Percentiles rank a stretch among this genome's conserved stretches.
These are phyloP conservation scores for Penaeus vannamei DNA, from an alignment of 1,140 invertebrate genomes.

Conservation along the genomic window DNA sequence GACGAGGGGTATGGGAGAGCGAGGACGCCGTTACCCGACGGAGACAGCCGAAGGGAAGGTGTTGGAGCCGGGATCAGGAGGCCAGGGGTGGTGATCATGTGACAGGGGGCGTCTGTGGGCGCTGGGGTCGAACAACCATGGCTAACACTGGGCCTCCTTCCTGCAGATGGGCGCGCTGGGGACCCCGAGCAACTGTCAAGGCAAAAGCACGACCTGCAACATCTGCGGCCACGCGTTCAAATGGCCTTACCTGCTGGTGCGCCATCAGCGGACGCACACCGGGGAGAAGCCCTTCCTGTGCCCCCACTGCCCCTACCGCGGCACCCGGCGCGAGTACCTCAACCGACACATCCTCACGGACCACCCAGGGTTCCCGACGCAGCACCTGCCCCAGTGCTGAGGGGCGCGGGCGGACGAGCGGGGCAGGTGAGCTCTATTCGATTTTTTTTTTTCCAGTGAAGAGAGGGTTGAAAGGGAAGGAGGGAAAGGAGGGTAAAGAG, in stretches of 20 bases:
- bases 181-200: conserved; percentile 19
- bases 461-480: too few species aligned
- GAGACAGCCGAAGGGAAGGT: too few species aligned
- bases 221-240: conserved; percentile 54
- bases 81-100: too few species aligned
- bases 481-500: too few species aligned
- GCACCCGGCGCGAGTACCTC: conserved; percentile 68
- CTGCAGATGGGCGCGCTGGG: conserved; percentile 34
- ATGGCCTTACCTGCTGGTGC: conserved; percentile 59
- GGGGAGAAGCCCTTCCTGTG: conserved; percentile 70
- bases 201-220: conserved; percentile 46
- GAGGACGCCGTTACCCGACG: too few species aligned
- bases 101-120: too few species aligned
- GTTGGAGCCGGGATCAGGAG: too few species aligned
- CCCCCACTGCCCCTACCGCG: conserved; percentile 71
- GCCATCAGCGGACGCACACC: conserved; percentile 55
- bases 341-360: conserved; percentile 64
- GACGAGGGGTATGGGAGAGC: too few species aligned
- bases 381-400: too few species aligned
- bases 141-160: conserved; percentile 46
- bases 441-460: too few species aligned
- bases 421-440: too few species aligned
- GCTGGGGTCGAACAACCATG: neutral
- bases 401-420: too few species aligned
- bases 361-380: conserved; percentile 35